Evolutionary conservation across 2,888 invertebrate species (phyloP).

Genomic region (Caenorhabditis becei): DNA sequence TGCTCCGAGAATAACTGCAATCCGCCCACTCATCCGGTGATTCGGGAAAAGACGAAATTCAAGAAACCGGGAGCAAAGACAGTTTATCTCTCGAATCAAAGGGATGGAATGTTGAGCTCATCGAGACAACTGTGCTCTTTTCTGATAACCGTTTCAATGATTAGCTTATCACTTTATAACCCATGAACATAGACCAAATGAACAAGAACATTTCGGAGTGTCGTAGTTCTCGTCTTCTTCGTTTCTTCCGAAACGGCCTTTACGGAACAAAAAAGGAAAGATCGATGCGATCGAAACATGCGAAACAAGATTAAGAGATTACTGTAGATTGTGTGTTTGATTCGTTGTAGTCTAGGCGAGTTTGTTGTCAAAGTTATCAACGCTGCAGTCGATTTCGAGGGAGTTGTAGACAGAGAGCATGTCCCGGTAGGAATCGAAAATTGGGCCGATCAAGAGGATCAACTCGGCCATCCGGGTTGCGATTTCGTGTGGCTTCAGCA

Average conservation of each 20-base stretch:
- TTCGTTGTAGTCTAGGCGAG: not conserved
- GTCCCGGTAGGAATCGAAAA: conserved; percentile 6
- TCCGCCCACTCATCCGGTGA: conserved; percentile 50
- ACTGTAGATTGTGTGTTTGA: not conserved
- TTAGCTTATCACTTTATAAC: too few relatives aligned
- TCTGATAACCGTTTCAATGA: not conserved
- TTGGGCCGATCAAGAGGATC: not conserved
- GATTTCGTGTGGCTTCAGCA: not conserved
- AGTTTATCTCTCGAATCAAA: conserved; percentile 16
- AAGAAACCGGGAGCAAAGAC: conserved; percentile 13
- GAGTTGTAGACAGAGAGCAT: conserved; percentile 3
- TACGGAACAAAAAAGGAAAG: too few relatives aligned
- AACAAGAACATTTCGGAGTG: too few relatives aligned
- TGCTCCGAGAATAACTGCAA: conserved; percentile 54
- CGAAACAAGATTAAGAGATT: too few relatives aligned
- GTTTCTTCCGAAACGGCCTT: too few relatives aligned
- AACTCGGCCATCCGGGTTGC: conserved; percentile 7
- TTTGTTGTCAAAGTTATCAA: not conserved
- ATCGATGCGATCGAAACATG: too few relatives aligned
- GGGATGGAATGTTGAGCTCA: not conserved
- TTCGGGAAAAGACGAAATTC: conserved; percentile 3
- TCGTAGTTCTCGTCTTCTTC: not conserved
- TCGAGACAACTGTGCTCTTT: not conserved
- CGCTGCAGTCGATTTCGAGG: not conserved
- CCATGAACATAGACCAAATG: not conserved